Evolutionary conservation across 2,888 invertebrate genomes (phyloP).

Genomic region (Drosophila buzzatii): DNA sequence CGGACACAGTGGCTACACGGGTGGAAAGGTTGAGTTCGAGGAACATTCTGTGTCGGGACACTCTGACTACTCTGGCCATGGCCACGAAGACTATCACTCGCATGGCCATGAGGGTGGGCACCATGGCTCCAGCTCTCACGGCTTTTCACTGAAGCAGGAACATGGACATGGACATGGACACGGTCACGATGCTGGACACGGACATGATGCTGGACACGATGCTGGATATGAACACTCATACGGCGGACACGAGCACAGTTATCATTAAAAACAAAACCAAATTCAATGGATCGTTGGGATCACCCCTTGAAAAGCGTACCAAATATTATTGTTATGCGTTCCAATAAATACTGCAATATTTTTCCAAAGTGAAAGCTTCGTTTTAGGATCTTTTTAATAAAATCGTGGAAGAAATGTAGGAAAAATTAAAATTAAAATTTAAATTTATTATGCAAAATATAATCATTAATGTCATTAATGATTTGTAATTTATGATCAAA

Average conservation of each 20-base stretch:
- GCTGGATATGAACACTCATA: slow-evolving; percentile 41
- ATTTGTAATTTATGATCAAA: no score
- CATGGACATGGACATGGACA: slow-evolving; percentile 57
- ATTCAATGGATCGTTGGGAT: slow-evolving; percentile 28
- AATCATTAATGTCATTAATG: no score
- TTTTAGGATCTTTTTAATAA: no score
- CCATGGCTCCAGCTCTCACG: slow-evolving; percentile 58
- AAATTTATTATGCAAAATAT: no score
- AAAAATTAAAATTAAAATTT: no score
- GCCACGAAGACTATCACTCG: slow-evolving; percentile 43
- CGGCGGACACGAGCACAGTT: slow-evolving; percentile 54
- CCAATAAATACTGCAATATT: slow-evolving; percentile 62
- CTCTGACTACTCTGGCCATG: slow-evolving; percentile 33
- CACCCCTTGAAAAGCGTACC: slow-evolving; percentile 42
- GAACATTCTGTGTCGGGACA: slow-evolving; percentile 59
- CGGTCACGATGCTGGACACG: slow-evolving; percentile 20
- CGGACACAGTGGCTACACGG: slow-evolving; percentile 68
- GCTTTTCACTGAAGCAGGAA: slow-evolving; percentile 70
- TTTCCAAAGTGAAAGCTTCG: slow-evolving; percentile 18
- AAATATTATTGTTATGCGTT: slow-evolving; percentile 62
- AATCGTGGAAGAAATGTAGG: no score
- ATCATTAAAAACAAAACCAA: slow-evolving; percentile 36
- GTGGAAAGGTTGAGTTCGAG: slow-evolving; percentile 69
- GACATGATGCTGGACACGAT: slow-evolving; percentile 30
- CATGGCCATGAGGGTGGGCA: slow-evolving; percentile 51